phyloP scores from a whole-genome alignment of 2,113 vertebrate genomes.

The Coregonus clupeaformis region DNA sequence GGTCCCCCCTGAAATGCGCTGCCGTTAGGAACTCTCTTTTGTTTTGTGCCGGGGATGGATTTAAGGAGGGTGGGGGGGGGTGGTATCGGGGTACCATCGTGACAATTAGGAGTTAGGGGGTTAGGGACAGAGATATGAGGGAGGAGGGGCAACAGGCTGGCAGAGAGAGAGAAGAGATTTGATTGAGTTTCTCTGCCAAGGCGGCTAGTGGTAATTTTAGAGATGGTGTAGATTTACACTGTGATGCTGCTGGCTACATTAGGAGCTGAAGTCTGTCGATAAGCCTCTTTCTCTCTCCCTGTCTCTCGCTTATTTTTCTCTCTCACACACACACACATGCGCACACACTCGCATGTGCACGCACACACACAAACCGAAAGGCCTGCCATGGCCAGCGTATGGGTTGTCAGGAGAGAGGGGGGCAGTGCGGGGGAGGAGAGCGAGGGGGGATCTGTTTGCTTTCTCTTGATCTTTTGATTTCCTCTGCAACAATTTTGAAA shows the following conservation, averaged over 20 bases:
- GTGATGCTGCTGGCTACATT: conserved; percentile 72
- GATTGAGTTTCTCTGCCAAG: conserved; percentile 34
- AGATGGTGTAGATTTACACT: conserved; percentile 77
- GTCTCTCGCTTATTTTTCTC: neutral
- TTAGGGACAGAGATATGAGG: conserved; percentile 20
- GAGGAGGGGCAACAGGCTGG: conserved; percentile 29
- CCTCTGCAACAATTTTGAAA: conserved; percentile 72
- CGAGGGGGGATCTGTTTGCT: conserved; percentile 58
- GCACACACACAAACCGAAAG: conserved; percentile 24
- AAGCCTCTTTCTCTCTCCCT: conserved; percentile 31
- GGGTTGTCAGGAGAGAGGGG: conserved; percentile 66
- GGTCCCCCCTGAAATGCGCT: neutral
- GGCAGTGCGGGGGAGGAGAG: conserved; percentile 51
- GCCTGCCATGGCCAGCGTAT: conserved; percentile 45
- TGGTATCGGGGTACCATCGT: neutral
- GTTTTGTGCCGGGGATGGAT: too few relatives aligned
- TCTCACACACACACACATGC: conserved; percentile 20
- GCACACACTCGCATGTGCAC: neutral
- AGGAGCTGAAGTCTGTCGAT: conserved; percentile 74
- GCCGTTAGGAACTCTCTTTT: neutral
- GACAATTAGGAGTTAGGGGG: neutral
- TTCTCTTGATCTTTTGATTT: conserved; percentile 75
- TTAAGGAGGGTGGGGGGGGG: neutral
- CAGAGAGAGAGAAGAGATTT: conserved; percentile 25
- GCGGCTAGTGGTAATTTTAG: conserved; percentile 72